Evolutionary conservation across 2,797 vertebrate species (phyloP).

Genomic region (Momotus momota): DNA sequence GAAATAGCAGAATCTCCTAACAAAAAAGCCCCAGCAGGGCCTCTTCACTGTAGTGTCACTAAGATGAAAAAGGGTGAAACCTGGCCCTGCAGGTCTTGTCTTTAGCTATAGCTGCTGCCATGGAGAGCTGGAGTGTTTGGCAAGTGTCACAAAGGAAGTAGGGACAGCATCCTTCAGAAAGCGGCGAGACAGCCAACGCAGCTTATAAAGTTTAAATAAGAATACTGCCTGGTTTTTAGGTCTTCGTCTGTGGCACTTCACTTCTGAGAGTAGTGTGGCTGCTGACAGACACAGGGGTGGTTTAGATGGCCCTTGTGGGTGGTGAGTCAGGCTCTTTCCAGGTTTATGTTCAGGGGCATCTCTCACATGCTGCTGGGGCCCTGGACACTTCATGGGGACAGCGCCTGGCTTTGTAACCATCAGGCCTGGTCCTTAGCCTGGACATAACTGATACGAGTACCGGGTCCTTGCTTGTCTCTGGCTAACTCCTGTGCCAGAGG

Average conservation of each 20-base stretch:
- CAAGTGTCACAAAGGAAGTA: background rate
- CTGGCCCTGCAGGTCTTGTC: background rate
- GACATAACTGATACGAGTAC: accelerated
- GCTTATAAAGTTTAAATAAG: background rate
- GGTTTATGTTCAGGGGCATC: background rate
- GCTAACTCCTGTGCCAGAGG: background rate
- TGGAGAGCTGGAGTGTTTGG: background rate
- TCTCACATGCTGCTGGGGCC: background rate
- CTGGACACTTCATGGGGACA: background rate
- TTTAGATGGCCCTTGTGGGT: background rate
- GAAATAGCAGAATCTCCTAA: background rate
- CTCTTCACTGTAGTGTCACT: background rate
- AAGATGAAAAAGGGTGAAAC: background rate
- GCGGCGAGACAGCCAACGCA: background rate
- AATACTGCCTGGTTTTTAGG: background rate
- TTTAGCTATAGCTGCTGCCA: background rate
- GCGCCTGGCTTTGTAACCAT: accelerated
- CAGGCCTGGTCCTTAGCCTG: background rate
- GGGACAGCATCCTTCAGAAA: background rate
- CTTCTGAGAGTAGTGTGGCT: background rate
- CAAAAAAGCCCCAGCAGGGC: background rate
- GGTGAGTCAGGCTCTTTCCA: background rate
- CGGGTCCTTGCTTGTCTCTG: background rate
- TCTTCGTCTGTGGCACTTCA: background rate
- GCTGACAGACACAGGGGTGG: background rate